These are phyloP conservation scores for Cygnus olor DNA, from an alignment of 2,797 vertebrate genomes.

Conservation along the genomic window DNA sequence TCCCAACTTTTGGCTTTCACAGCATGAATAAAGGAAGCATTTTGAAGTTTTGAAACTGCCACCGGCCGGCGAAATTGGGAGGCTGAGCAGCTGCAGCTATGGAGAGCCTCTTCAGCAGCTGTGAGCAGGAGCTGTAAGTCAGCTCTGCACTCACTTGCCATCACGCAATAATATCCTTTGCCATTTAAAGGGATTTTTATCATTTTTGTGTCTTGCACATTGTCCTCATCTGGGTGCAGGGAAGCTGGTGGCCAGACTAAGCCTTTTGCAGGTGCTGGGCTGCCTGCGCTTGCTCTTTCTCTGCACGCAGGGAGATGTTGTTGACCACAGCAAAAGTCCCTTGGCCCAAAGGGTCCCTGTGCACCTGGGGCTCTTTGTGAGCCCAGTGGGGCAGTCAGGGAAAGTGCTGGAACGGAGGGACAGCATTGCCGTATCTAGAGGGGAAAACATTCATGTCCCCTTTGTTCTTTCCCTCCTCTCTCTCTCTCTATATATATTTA, in stretches of 20 bases:
- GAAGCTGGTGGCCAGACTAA: not conserved
- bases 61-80: not conserved
- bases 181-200: not conserved
- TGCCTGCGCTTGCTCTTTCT: not conserved
- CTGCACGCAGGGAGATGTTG: no score
- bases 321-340: not conserved
- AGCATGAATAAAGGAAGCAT: not conserved
- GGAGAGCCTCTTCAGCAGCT: slow-evolving; percentile 17
- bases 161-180: not conserved
- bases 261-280: not conserved
- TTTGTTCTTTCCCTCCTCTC: not conserved
- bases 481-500: not conserved
- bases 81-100: slow-evolving; percentile 19
- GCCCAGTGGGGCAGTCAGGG: not conserved
- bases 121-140: not conserved
- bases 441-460: not conserved
- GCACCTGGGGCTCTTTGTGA: not conserved
- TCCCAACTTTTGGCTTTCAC: not conserved
- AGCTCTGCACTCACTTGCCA: slow-evolving; percentile 25
- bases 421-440: rapidly evolving
- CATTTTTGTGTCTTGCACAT: not conserved
- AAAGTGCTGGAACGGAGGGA: not conserved
- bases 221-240: not conserved
- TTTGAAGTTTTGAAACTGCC: not conserved
- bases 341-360: rapidly evolving